phyloP scores from a whole-genome alignment of 2,797 vertebrate species.

The Mus spretus region DNA sequence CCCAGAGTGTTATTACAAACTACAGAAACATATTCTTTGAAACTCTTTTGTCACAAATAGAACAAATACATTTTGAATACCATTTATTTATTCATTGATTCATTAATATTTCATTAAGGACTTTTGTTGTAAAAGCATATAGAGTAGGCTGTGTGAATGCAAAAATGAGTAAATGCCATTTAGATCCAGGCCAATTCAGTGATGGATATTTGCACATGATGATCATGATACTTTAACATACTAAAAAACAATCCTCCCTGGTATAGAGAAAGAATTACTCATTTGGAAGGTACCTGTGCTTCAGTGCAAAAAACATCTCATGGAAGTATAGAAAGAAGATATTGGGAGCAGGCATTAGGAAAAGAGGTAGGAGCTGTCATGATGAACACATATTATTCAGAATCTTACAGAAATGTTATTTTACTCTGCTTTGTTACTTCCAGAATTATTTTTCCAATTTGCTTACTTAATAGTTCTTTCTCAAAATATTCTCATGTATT shows the following conservation, averaged over 20 bases:
- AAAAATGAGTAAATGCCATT: constrained; percentile 12
- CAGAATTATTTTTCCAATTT: background rate
- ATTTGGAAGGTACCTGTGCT: background rate
- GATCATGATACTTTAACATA: background rate
- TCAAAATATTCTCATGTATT: background rate
- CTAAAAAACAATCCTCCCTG: background rate
- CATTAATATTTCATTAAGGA: constrained; percentile 35
- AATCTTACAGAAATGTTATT: background rate
- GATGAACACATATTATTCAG: background rate
- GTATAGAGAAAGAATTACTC: background rate
- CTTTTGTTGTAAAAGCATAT: background rate
- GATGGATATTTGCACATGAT: background rate
- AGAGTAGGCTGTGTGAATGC: background rate
- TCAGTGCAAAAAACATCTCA: background rate
- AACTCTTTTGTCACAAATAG: background rate
- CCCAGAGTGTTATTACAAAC: background rate
- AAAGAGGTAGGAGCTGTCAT: background rate
- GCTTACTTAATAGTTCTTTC: background rate
- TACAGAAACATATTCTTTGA: background rate
- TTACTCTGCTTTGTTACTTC: background rate
- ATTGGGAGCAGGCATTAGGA: background rate
- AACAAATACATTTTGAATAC: background rate
- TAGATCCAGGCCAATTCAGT: background rate
- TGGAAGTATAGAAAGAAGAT: background rate
- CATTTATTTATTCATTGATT: constrained; percentile 31